phyloP scores from a whole-genome alignment of 2,113 vertebrate species.

The Poicephalus gulielmi region DNA sequence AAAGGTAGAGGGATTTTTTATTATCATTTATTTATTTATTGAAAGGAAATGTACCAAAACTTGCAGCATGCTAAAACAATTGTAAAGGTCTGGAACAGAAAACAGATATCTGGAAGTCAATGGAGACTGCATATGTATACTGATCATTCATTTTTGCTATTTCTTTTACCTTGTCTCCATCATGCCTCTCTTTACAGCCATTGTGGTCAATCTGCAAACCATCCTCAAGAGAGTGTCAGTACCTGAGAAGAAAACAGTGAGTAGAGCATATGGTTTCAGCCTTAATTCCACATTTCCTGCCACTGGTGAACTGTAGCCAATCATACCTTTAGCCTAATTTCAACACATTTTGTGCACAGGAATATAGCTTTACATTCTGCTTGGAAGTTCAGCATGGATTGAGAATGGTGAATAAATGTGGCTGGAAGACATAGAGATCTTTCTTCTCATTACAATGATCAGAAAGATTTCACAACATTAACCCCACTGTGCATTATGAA shows the following conservation, averaged over 20 bases:
- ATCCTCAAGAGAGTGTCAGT: neutral
- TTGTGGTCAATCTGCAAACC: neutral
- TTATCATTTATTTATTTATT: neutral
- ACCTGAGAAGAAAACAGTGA: neutral
- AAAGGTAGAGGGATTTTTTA: neutral
- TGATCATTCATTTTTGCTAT: neutral
- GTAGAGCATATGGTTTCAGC: neutral
- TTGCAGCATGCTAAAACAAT: neutral
- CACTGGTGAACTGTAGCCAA: neutral
- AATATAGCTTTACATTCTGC: neutral
- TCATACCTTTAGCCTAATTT: neutral
- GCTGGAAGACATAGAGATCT: neutral
- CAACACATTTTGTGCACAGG: neutral
- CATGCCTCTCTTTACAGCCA: neutral
- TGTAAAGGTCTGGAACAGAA: neutral
- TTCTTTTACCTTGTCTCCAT: neutral
- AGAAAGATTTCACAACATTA: neutral
- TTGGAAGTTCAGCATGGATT: neutral
- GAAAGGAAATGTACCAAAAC: neutral
- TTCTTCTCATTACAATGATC: neutral
- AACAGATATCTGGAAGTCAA: neutral
- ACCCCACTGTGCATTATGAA: neutral
- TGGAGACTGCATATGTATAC: neutral
- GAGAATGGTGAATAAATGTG: neutral
- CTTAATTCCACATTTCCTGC: neutral